Evolutionary conservation across 2,888 invertebrate species (phyloP), one percentile per base, ranked within the genome.

Genomic region (Carcina quercana): DNA sequence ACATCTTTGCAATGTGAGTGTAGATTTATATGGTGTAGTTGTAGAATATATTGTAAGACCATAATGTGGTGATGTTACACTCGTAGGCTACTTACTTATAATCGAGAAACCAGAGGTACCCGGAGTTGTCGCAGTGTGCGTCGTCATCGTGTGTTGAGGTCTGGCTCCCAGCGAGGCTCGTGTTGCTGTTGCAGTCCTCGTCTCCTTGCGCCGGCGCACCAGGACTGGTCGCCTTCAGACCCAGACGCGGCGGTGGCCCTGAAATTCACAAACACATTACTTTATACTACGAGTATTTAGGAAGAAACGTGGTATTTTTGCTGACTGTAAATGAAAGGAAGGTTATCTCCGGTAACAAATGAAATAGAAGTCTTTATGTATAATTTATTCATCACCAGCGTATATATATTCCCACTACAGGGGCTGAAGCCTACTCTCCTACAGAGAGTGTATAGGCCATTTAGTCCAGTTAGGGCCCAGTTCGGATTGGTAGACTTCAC

Each of bases 31-130:
- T n/a, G n/a, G n/a, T n/a, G n/a, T n/a, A n/a, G n/a, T n/a, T n/a
- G n/a, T n/a, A n/a, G n/a, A n/a, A n/a, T n/a, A n/a, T n/a, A n/a
- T n/a, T n/a, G n/a, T n/a, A n/a, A n/a, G n/a, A n/a, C n/a, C n/a
- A n/a, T n/a, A n/a, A n/a, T n/a, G n/a, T n/a, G n/a, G n/a, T n/a
- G n/a, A n/a, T n/a, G n/a, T n/a, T n/a, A n/a, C n/a, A n/a, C n/a
- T n/a, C n/a, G 20, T 10, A 15, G 4, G 15, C 12, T 12, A 75
- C 86, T 86, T 56, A 92, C 91, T 93, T 93, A 63, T 94, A 94
- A 74, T 94, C 94, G 56, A 93, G 88, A 75, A 94, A 94, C 95
- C 95, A 95, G 74, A 95, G 93, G 71, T 95, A 95, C 58, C 95
- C 95, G 55, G 93, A 93, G 86, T 94, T 94, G 79, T 95, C 95